phyloP scores from a whole-genome alignment of 2,797 vertebrate genomes.

The Catamblyrhynchus diadema region DNA sequence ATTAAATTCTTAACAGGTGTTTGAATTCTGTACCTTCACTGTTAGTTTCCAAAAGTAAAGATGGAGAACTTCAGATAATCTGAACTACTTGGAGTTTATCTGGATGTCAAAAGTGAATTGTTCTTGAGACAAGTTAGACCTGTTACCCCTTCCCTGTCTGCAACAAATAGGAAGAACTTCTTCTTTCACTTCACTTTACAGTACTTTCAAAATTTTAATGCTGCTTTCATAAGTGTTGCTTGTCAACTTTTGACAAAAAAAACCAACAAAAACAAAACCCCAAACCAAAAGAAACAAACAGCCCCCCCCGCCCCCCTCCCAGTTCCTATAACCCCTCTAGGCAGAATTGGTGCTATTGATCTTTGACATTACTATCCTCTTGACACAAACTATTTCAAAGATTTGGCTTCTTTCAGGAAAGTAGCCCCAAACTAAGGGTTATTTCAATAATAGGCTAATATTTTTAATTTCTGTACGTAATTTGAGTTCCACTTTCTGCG shows the following conservation, averaged over 20 bases:
- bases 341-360: background rate
- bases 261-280: background rate
- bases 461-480: background rate
- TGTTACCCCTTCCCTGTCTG: background rate
- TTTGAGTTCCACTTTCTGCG: background rate
- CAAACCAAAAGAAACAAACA: background rate
- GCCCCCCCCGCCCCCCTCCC: rapidly evolving
- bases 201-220: background rate
- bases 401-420: background rate
- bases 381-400: background rate
- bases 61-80: background rate
- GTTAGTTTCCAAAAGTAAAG: background rate
- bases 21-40: background rate
- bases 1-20: background rate
- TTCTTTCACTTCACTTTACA: background rate
- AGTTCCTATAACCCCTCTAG: background rate
- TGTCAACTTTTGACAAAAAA: background rate
- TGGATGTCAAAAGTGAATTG: background rate
- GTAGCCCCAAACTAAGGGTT: background rate
- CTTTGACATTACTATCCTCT: background rate
- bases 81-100: background rate
- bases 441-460: background rate
- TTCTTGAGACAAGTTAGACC: background rate
- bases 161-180: background rate
- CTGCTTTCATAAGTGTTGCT: background rate